Percentiles rank a stretch among this genome's conserved stretches.
Evolutionary conservation across 2,888 invertebrate species (phyloP).

Genomic region (Bellardia bayeri): DNA sequence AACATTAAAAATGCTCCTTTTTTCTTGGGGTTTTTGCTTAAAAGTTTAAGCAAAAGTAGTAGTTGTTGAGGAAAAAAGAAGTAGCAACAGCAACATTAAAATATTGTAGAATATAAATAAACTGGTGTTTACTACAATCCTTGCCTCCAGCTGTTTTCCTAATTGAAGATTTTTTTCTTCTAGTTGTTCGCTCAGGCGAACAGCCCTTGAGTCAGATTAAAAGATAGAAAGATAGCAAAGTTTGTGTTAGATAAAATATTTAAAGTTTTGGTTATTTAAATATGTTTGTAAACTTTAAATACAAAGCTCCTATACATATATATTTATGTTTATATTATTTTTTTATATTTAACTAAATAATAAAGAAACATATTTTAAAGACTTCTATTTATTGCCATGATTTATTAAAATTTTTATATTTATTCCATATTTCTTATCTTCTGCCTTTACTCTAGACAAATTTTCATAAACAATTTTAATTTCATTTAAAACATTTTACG

Average conservation of each 20-base stretch:
- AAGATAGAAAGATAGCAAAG: constrained; percentile 4
- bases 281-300: background rate
- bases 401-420: too few relatives aligned
- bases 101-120: constrained; percentile 52
- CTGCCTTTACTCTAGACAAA: constrained; percentile 1
- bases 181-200: constrained; percentile 14
- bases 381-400: too few relatives aligned
- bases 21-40: background rate
- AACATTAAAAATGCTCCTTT: background rate
- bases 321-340: too few relatives aligned
- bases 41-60: constrained; percentile 21
- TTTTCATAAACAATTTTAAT: constrained; percentile 55
- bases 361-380: too few relatives aligned
- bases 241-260: constrained; percentile 34
- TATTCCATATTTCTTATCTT: background rate
- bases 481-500: constrained; percentile 52
- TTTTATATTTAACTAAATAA: too few relatives aligned
- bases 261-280: constrained; percentile 13
- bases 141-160: constrained; percentile 65
- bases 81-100: constrained; percentile 32
- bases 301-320: too few relatives aligned
- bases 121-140: constrained; percentile 60
- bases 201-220: constrained; percentile 65
- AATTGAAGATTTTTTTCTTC: constrained; percentile 60
- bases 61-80: background rate